Base-by-base conservation (phyloP, 1,140 invertebrate genomes). In the Dolichoris vasculosae region DNA sequence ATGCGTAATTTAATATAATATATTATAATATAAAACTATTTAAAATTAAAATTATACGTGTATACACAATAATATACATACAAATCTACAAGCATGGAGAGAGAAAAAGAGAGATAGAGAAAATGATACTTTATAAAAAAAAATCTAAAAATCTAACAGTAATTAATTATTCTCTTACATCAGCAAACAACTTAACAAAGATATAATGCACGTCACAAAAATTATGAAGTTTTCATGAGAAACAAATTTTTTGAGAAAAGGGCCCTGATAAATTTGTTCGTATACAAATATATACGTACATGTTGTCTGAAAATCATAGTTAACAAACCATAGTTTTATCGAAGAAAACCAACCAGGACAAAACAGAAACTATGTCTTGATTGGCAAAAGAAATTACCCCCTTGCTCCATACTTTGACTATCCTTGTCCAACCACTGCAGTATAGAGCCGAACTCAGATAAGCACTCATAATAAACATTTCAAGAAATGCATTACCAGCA, bases 181-280 rank as follows among this genome's bases (percentile, higher is more conserved):
- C n/a, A 51, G 55, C 40, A 30, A 30, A 75, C 82, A 17, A 30
- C 6, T 55, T 73, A 13, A 59, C 23, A 59, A 17, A 20, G 30
- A 6, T n/a, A 26, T 23, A 4, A 0, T 15, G 7, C 26, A 6
- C n/a, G n/a, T n/a, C n/a, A 73, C 0, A 40, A 46, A 48, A 9
- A 30, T 4, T 23, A 75, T 64, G 30, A 32, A 73, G 32, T 73
- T 30, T 73, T 38, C 73, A 67, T 82, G 55, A 67, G 73, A 83
- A 83, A 67, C 71, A 40, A 67, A 43, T 69, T 78, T 84, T 75
- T 51, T 46, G 40, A 35, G 71, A 76, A 83, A 64, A 46, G 55
- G 30, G 38, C 35, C 71, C 38, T 76, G 63, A 73, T 76, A 64
- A 55, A 43, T 35, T 3, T 4, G 23, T 20, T n/a, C 2, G 55